phyloP scores from a whole-genome alignment of 2,797 vertebrate genomes.

The Danio choprae region DNA sequence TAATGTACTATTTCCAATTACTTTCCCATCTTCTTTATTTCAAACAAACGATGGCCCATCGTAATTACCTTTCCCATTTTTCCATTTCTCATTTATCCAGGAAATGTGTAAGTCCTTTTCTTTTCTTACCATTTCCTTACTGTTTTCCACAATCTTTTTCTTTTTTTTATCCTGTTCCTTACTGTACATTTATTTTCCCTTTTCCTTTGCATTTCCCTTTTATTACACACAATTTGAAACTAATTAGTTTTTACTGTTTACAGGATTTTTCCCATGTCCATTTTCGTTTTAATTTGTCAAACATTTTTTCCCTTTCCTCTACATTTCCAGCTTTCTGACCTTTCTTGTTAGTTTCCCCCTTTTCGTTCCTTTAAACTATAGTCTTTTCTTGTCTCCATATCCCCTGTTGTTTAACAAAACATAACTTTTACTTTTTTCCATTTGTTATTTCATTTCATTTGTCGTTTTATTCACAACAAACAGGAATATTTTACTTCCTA shows the following conservation, averaged over 20 bases:
- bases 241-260: too few species aligned
- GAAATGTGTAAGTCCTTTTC: not conserved
- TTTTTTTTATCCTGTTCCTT: too few species aligned
- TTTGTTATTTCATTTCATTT: not conserved
- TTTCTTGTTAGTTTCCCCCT: not conserved
- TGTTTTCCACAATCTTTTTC: not conserved
- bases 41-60: too few species aligned
- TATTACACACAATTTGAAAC: too few species aligned
- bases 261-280: too few species aligned
- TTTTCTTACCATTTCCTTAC: not conserved
- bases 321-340: not conserved
- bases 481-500: not conserved
- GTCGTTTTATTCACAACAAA: not conserved
- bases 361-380: slow-evolving; percentile 7
- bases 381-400: not conserved
- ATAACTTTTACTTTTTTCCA: not conserved
- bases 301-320: slow-evolving; percentile 12
- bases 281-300: too few species aligned
- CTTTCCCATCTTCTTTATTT: too few species aligned
- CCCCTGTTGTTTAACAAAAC: slow-evolving; percentile 15
- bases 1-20: too few species aligned
- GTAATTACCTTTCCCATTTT: too few species aligned
- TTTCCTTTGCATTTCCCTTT: too few species aligned
- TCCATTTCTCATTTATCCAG: too few species aligned
- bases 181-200: not conserved